Evolutionary conservation across 2,888 invertebrate species (phyloP), one percentile per base, ranked within the genome.

Genomic region (Folsomia manolachei): DNA sequence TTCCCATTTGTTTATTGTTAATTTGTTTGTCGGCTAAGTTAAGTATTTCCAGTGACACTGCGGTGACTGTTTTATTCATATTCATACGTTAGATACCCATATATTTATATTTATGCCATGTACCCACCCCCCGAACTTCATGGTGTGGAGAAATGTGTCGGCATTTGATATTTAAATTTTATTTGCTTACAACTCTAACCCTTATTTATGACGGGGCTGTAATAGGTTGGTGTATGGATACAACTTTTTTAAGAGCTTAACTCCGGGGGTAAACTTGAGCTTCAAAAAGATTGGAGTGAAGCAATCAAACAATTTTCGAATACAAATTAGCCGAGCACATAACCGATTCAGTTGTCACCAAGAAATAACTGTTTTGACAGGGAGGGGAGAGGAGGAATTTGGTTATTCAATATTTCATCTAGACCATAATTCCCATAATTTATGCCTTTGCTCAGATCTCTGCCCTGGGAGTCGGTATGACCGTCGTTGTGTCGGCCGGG

Each of bases 321-420:
- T 78, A 78, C 76, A 78, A 79, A 78, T 79, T 79, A 77, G n/a
- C 72, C 71, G 60, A 62, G 67, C 25, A 70, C 27, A 73, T 74
- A 76, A 79, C 75, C 75, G 77, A 79, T 79, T 78, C 74, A 69
- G 71, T 71, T 79, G 78, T 76, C 79, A 79, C 75, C 74, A 66
- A 74, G 69, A 73, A 77, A 78, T 79, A 77, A 74, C 76, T 78
- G 75, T 75, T 78, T 74, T 79, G 79, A 79, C 79, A 79, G 62
- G 70, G 69, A 74, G 66, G 72, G 68, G 70, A 71, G 26, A 66
- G 68, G 56, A 14, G 21, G 69, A 7, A 7, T 56, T 14, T 51
- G 51, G 9, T 11, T 56, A 14, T 56, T 56, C 56, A 56, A 56
- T 56, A 56, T 56, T 56, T 56, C 56, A 39, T 39, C 39, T 4